Evolutionary conservation across 2,888 invertebrate species (phyloP).

Genomic region (Agrochola lychnidis): DNA sequence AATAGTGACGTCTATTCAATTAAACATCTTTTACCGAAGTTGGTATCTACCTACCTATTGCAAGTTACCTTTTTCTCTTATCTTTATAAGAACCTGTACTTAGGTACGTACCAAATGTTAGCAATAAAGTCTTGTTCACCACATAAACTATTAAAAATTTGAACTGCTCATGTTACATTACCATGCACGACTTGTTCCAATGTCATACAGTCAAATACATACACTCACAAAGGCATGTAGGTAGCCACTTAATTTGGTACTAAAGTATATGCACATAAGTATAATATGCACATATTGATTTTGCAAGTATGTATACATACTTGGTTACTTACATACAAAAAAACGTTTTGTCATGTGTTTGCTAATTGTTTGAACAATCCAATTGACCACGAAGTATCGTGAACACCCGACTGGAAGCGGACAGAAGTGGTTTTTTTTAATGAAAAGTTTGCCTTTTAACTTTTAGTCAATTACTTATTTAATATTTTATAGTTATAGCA

Average conservation of each 20-base stretch:
- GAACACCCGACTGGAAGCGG: constrained; percentile 60
- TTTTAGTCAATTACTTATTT: constrained; percentile 43
- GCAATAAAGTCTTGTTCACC: neutral
- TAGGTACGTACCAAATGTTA: neutral
- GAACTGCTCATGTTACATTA: constrained; percentile 7
- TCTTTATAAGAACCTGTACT: neutral
- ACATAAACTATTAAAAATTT: neutral
- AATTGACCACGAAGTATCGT: constrained; percentile 52
- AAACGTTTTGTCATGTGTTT: constrained; percentile 55
- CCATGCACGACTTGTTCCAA: constrained; percentile 6
- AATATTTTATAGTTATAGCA: constrained; percentile 19
- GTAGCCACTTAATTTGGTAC: constrained; percentile 6
- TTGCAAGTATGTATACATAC: constrained; percentile 18
- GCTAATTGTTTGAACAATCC: constrained; percentile 63
- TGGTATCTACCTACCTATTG: neutral
- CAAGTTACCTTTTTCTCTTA: neutral
- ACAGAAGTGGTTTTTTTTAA: constrained; percentile 51
- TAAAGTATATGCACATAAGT: neutral
- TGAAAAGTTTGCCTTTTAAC: constrained; percentile 46
- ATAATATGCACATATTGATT: constrained; percentile 25
- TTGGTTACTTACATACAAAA: constrained; percentile 17
- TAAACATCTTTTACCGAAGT: neutral
- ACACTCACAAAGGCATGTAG: neutral
- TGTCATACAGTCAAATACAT: constrained; percentile 20
- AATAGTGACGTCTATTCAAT: constrained; percentile 5